Percentiles rank a stretch among this genome's conserved stretches.
phyloP scores from a whole-genome alignment of 2,797 vertebrate species.

The Myiotriccus ornatus region DNA sequence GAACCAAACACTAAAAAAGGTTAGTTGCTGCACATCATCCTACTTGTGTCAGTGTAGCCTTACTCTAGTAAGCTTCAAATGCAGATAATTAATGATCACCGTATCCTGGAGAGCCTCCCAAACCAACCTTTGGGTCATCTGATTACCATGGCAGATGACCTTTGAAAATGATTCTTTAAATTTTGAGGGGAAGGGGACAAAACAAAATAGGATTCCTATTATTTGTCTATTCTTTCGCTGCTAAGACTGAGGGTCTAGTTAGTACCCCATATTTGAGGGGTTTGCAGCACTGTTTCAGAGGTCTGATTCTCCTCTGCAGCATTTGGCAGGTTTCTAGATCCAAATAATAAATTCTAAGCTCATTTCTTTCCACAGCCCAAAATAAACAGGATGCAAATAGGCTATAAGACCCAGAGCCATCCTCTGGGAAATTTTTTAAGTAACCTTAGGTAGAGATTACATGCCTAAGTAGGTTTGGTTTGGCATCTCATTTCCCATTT shows the following conservation, averaged over 20 bases:
- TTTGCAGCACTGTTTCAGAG: not conserved
- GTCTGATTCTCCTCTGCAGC: not conserved
- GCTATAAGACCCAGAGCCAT: not conserved
- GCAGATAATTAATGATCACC: not conserved
- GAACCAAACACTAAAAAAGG: not conserved
- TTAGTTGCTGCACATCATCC: not conserved
- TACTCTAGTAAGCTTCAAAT: not conserved
- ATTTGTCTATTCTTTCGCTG: not conserved
- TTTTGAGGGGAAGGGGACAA: not conserved
- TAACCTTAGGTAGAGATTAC: not conserved
- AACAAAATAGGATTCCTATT: not conserved
- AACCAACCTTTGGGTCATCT: not conserved
- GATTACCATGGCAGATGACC: not conserved
- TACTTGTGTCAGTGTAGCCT: not conserved
- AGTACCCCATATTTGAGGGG: not conserved
- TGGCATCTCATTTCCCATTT: not conserved
- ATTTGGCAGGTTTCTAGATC: not conserved
- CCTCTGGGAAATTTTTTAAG: not conserved
- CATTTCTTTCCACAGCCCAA: not conserved
- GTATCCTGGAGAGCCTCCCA: not conserved
- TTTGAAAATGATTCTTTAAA: not conserved
- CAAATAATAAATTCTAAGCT: not conserved
- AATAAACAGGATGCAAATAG: not conserved
- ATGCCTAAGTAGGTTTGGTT: not conserved
- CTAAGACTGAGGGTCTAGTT: not conserved